Base-by-base conservation (phyloP, 2,888 invertebrate genomes). In the Plutella xylostella region DNA sequence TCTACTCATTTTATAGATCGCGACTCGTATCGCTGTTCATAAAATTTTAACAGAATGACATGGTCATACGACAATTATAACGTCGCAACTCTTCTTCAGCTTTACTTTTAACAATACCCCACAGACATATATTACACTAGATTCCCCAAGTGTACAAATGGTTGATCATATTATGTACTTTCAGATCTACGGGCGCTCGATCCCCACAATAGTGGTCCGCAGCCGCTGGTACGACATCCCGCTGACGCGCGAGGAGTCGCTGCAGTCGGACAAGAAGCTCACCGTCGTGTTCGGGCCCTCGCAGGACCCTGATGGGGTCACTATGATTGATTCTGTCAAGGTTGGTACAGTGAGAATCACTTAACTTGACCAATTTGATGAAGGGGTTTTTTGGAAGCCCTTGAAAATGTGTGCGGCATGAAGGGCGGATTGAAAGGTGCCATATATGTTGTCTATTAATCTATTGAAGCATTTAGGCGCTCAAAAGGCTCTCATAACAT, bases 201-300 rank as follows among this genome's bases (percentile, higher is more conserved):
- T 93, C n/a, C 87, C 88, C 11, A 92, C 93, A 1, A 82, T 87
- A 5, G 86, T 92, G 3, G 87, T 89, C 0, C 87, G 94, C 22
- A 91, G 91, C 55, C 89, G 98, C 12, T 98, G 98, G 98, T 97
- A 93, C 64, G 98, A 98, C 68, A 90, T 98, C 54, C 97, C 98
- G 0, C 86, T 98, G 52, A 95, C 96, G 0, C 87, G 96, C 38
- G 97, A 98, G 60, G 98, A 98, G 72, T 94, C 95, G 45, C 78
- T 97, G 7, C 92, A 92, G 58, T 93, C 96, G 1, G 97, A 97
- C 68, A 96, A 96, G 73, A 93, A 94, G 61, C 74, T 97, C n/a
- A 86, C 88, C 1, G 88, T 97, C 41, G 87, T 87, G 33, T 94
- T 96, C 64, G 93, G 94, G 39, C 90, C 93, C 4, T 94, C 94